Conservation (phyloP, 2,797 vertebrate species). For the Crax fasciolata region DNA sequence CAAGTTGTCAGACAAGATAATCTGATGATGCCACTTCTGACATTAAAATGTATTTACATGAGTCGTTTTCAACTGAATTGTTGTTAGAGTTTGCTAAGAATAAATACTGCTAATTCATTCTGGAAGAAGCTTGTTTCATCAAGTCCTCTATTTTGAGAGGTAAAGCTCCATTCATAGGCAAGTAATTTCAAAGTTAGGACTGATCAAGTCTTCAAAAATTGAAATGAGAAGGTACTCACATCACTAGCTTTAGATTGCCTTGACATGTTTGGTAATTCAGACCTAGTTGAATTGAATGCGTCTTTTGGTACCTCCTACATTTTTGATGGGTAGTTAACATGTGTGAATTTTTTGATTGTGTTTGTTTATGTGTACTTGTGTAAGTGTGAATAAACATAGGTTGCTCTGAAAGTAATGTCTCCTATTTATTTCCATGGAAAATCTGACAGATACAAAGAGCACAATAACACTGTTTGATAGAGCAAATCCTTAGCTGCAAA, state of each 20-base stretch:
- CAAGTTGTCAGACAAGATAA: neutral
- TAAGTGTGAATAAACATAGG: neutral
- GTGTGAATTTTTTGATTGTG: neutral
- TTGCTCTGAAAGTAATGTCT: no score
- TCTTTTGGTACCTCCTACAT: neutral
- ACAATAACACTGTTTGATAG: no score
- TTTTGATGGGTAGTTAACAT: neutral
- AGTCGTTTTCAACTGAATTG: neutral
- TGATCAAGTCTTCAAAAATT: neutral
- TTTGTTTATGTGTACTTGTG: neutral
- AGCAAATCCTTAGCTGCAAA: no score
- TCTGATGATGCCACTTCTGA: neutral
- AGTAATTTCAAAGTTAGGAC: neutral
- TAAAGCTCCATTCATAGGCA: neutral
- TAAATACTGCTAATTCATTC: slow-evolving; percentile 7
- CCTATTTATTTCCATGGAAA: no score
- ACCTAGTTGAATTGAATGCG: neutral
- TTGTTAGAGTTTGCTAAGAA: neutral
- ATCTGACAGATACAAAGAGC: no score
- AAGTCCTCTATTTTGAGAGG: neutral
- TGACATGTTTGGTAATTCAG: neutral
- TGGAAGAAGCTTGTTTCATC: neutral
- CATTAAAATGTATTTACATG: neutral
- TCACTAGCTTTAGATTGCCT: neutral
- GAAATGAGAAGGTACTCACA: neutral